These are phyloP conservation scores for Solea senegalensis DNA, from an alignment of 2,113 vertebrate species.

Conservation along the genomic window DNA sequence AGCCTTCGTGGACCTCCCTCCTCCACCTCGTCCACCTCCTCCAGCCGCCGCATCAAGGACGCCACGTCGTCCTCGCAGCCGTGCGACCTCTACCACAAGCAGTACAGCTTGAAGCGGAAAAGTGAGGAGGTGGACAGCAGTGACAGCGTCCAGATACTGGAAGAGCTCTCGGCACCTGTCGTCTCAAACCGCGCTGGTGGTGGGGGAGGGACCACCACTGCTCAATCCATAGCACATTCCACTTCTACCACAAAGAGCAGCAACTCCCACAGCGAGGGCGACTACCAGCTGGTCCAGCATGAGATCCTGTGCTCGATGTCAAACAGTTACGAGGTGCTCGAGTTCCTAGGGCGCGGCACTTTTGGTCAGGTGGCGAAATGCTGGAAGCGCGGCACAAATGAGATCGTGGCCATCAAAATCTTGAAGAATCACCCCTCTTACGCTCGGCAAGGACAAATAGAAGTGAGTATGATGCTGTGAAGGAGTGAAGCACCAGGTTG, in stretches of 20 bases:
- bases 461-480: slow-evolving; percentile 80
- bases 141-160: slow-evolving; percentile 97
- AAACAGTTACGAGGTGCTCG: slow-evolving; percentile 97
- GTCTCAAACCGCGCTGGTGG: slow-evolving; percentile 91
- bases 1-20: slow-evolving; percentile 83
- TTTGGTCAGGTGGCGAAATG: slow-evolving; percentile 98
- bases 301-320: slow-evolving; percentile 98
- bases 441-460: slow-evolving; percentile 96
- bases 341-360: slow-evolving; percentile 95
- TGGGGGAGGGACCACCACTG: slow-evolving; percentile 86
- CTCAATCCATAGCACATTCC: slow-evolving; percentile 84
- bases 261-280: slow-evolving; percentile 94
- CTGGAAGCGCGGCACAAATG: slow-evolving; percentile 97
- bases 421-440: slow-evolving; percentile 98
- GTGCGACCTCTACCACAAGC: slow-evolving; percentile 91
- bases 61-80: slow-evolving; percentile 79
- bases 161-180: slow-evolving; percentile 97
- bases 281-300: slow-evolving; percentile 98
- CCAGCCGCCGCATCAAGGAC: slow-evolving; percentile 87
- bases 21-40: slow-evolving; percentile 76
- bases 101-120: slow-evolving; percentile 96
- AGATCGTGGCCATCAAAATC: slow-evolving; percentile 98
- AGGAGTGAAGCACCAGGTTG: background rate
- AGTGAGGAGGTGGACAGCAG: slow-evolving; percentile 98
- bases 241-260: slow-evolving; percentile 95